Conservation (phyloP, 23 tunicate genomes). For the Ascidia mentula region DNA sequence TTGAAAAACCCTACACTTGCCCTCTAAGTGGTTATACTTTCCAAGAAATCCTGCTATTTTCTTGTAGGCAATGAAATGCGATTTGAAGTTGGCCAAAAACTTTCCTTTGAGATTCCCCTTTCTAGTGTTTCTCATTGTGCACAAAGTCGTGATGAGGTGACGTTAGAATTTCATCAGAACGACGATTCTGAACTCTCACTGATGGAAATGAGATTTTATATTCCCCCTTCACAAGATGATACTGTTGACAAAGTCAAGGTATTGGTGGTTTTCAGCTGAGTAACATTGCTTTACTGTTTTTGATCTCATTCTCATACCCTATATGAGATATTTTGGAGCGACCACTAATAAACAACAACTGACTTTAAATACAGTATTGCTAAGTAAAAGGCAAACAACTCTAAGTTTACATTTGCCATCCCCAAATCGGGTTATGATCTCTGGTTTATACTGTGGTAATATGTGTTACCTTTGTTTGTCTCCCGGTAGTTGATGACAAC, state of each 20-base stretch:
- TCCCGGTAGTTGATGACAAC: no score
- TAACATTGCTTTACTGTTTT: neutral
- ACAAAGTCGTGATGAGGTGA: slow-evolving; percentile 83
- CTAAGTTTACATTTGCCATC: no score
- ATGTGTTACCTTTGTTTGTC: no score
- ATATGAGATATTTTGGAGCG: neutral
- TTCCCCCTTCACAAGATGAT: slow-evolving; percentile 90
- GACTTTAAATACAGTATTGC: neutral
- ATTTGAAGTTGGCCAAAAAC: slow-evolving; percentile 79
- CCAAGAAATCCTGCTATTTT: no score
- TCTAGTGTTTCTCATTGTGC: slow-evolving; percentile 91
- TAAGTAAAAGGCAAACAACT: no score
- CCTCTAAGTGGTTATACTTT: no score
- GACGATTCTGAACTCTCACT: slow-evolving; percentile 86
- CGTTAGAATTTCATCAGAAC: slow-evolving; percentile 92
- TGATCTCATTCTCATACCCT: neutral
- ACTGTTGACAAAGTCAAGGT: slow-evolving; percentile 77
- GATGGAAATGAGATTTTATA: slow-evolving; percentile 95
- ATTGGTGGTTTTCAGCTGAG: no score
- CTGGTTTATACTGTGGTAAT: no score
- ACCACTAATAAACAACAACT: neutral
- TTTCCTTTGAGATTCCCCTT: slow-evolving; percentile 89
- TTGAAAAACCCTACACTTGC: no score
- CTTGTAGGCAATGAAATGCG: slow-evolving; percentile 74
- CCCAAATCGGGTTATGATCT: no score